Evolutionary conservation across 2,797 vertebrate genomes (phyloP).

Genomic region (Tympanoctomys barrerae): DNA sequence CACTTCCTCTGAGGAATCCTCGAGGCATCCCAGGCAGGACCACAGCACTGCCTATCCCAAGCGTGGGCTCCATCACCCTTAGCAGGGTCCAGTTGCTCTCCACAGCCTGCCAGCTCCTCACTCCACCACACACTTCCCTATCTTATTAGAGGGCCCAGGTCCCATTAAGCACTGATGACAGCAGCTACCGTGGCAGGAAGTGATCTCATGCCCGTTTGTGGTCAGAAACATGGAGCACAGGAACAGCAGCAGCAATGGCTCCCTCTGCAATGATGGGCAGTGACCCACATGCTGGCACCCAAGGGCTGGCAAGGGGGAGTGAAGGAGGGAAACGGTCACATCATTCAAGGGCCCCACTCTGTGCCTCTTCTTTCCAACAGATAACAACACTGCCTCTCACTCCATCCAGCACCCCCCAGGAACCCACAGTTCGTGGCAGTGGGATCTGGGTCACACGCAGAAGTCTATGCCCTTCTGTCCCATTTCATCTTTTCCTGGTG

Average conservation of each 20-base stretch:
- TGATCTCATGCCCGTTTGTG: too few relatives aligned
- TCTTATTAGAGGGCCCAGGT: too few relatives aligned
- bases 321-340: fast-evolving
- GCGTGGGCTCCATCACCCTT: not conserved
- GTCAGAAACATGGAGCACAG: not conserved
- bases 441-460: not conserved
- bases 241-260: too few relatives aligned
- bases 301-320: not conserved
- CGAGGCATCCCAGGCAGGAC: not conserved
- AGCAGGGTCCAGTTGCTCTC: not conserved
- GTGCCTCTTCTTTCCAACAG: not conserved
- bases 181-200: too few relatives aligned
- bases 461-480: not conserved
- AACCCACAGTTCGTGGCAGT: too few relatives aligned
- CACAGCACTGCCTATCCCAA: fast-evolving
- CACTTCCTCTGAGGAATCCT: not conserved
- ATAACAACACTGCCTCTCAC: fast-evolving
- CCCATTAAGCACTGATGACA: not conserved
- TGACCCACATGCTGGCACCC: too few relatives aligned
- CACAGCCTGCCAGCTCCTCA: not conserved
- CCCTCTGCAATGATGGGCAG: too few relatives aligned
- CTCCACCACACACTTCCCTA: not conserved
- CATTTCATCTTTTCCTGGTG: not conserved
- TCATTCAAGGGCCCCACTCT: not conserved
- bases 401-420: fast-evolving